Percentiles rank a stretch among this genome's conserved stretches.
Conservation (phyloP, 2,888 invertebrate genomes). For the Eupithecia vulgata region DNA sequence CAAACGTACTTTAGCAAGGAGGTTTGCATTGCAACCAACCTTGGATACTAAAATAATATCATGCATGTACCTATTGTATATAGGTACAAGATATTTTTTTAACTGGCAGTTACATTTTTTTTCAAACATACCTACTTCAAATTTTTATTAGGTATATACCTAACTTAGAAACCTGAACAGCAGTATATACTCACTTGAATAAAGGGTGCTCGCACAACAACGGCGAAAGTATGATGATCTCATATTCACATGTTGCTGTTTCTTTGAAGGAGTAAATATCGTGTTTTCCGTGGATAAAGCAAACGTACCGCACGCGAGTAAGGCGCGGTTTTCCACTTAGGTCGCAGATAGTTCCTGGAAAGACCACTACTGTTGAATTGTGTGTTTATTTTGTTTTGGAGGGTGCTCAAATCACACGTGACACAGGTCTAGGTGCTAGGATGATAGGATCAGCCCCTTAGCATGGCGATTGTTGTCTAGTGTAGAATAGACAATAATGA, state of each 20-base stretch:
- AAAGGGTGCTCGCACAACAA: constrained; percentile 94
- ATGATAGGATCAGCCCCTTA: too few species aligned
- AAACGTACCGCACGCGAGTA: constrained; percentile 94
- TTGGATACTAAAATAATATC: too few species aligned
- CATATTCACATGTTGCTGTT: constrained; percentile 96
- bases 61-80: too few species aligned
- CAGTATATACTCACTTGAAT: constrained; percentile 81
- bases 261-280: constrained; percentile 97
- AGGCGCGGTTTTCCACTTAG: constrained; percentile 92
- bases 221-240: constrained; percentile 94
- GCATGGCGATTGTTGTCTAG: too few species aligned
- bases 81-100: too few species aligned
- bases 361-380: neutral
- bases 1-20: too few species aligned
- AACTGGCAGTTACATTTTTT: neutral
- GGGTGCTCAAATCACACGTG: neutral
- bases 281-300: constrained; percentile 94
- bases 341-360: constrained; percentile 91
- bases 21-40: too few species aligned
- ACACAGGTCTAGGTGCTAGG: too few species aligned
- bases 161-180: neutral
- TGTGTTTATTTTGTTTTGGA: neutral
- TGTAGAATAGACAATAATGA: too few species aligned
- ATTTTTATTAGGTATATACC: neutral
- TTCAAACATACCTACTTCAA: neutral